Conservation (phyloP, 37 sponge, comb jelly and placozoan species). For the Beroe ovata region DNA sequence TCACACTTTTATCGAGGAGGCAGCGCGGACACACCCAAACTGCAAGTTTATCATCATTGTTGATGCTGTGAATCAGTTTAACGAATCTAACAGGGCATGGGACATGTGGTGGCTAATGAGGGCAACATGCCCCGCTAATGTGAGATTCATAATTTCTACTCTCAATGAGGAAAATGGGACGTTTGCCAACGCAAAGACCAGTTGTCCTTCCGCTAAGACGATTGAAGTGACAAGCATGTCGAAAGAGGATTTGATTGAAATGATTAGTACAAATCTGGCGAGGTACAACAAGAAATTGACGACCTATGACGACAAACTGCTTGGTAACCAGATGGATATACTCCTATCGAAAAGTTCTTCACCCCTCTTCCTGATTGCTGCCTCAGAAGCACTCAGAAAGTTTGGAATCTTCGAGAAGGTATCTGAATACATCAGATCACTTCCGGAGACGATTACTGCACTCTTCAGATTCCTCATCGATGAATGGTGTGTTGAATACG, state of each 20-base stretch:
- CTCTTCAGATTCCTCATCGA: constrained; percentile 41
- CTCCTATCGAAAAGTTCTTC: constrained; percentile 24
- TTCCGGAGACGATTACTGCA: background rate
- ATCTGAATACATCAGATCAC: background rate
- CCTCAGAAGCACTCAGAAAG: constrained; percentile 55
- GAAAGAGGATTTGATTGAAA: constrained; percentile 25
- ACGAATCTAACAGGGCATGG: constrained; percentile 7
- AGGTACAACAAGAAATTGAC: constrained; percentile 61
- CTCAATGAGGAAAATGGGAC: constrained; percentile 27
- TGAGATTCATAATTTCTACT: constrained; percentile 38
- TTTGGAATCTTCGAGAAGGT: constrained; percentile 46
- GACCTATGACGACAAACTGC: constrained; percentile 1
- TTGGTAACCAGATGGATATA: constrained; percentile 54
- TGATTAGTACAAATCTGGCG: constrained; percentile 26
- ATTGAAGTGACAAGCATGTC: constrained; percentile 5
- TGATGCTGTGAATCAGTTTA: constrained; percentile 59
- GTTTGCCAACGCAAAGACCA: background rate
- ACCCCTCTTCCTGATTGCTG: constrained; percentile 47
- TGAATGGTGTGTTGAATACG: constrained; percentile 61
- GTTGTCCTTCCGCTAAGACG: background rate
- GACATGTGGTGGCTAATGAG: constrained; percentile 63
- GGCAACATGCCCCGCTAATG: background rate
- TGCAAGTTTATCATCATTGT: constrained; percentile 50
- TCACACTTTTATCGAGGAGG: background rate
- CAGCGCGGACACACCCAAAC: background rate